These are phyloP conservation scores for Adelphocoris suturalis DNA, from an alignment of 2,888 invertebrate genomes.

Conservation along the genomic window DNA sequence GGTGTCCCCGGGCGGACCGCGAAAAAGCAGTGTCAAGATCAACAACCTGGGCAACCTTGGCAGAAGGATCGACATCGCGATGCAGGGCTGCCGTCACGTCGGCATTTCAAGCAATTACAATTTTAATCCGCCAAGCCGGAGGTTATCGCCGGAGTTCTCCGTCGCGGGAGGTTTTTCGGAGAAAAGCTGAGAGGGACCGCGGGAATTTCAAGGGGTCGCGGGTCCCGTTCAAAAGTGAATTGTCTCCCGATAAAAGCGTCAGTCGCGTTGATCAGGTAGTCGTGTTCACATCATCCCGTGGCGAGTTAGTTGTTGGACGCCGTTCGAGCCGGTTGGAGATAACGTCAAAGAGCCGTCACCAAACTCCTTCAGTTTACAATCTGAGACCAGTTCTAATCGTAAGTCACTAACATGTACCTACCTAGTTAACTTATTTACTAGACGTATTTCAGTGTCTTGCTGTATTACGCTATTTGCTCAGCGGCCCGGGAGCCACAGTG, in stretches of 20 bases:
- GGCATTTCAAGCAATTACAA: conserved; percentile 3
- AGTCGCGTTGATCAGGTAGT: conserved; percentile 23
- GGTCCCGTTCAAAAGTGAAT: conserved; percentile 32
- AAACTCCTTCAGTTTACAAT: neutral
- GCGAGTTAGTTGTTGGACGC: neutral
- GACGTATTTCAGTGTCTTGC: too few species aligned
- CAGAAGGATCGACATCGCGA: neutral
- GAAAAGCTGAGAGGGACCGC: neutral
- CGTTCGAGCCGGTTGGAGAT: neutral
- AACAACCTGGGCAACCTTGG: conserved; percentile 45
- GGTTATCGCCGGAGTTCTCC: neutral
- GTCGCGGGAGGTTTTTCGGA: neutral
- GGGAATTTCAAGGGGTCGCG: neutral
- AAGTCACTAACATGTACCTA: too few species aligned
- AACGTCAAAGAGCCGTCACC: neutral
- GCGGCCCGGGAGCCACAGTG: too few species aligned
- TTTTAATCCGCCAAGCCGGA: neutral
- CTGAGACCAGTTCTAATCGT: too few species aligned
- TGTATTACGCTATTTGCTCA: too few species aligned
- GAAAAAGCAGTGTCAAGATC: conserved; percentile 60
- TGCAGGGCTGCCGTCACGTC: neutral
- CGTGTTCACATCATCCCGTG: conserved; percentile 1
- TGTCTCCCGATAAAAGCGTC: conserved; percentile 27
- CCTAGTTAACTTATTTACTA: too few species aligned
- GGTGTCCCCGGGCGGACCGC: conserved; percentile 32